Base-by-base conservation (phyloP, 1,140 invertebrate species). In the honey bee (Apis mellifera) region DNA sequence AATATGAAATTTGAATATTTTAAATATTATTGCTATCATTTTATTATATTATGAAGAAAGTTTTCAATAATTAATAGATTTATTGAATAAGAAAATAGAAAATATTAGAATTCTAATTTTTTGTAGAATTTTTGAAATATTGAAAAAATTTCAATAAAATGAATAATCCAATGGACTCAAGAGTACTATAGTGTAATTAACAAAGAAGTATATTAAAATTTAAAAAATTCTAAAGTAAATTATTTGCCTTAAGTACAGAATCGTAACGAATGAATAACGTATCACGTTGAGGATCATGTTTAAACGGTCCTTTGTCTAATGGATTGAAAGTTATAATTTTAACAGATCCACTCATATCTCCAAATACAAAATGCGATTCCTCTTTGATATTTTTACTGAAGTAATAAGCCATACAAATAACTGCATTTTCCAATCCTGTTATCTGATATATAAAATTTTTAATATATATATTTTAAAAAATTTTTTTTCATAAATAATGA, bases 271-370 rank as follows among this genome's bases (percentile, higher is more conserved):
- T 89, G 69, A 95, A 93, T 17, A 94, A 91, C 15, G 96, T 86
- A n/a, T 95, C 95, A 15, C 94, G 92, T 8, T 95, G 95, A 2
- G 95, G 93, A 83, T 94, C 93, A 84, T 95, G 96, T 83, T 95
- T 95, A 84, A 97, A 97, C 1, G 96, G 96, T 0, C 96, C 95
- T 62, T 95, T 94, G 59, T 95, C 90, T 26, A 94, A 84, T 0
- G 95, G 93, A 59, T 93, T 95, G 89, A 96, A 96, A 26, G 92
- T 91, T 54, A 97, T 90, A n/a, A 96, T 91, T 50, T 94, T 94
- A 2, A 97, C 94, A 86, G 95, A 95, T 23, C 96, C 96, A 15
- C 94, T 95, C 85, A 95, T 95, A 84, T 97, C 96, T 0, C 96
- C 96, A 17, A 95, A 90, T n/a, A 96, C 92, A 52, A 97, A 89